Base-by-base conservation (phyloP, 2,113 vertebrate species). In the Hippocampus guttulatus region DNA sequence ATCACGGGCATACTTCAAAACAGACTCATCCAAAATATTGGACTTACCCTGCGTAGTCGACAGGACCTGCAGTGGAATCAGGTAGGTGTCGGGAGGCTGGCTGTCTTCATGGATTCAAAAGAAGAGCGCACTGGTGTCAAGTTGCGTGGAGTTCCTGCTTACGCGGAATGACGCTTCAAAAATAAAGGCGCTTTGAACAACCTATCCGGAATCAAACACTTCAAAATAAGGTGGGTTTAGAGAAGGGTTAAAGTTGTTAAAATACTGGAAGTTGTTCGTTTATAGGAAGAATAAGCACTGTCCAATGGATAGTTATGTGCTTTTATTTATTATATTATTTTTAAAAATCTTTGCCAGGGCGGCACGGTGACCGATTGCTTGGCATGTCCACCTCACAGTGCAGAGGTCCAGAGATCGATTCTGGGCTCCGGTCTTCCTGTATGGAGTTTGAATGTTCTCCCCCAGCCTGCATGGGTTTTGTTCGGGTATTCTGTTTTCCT, bases 41-140 rank as follows among this genome's bases (percentile, higher is more conserved):
- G 16, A 41, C 30, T 55, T 57, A 68, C 67, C 66, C 54, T 30
- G 8, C 23, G 21, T 40, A 25, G n/a, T 25, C 55, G 23, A 58
- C 55, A 25, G 12, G 55, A 45, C 33, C 43, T 27, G 43, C 52
- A 14, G 67, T 21, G 15, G 67, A 23, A 5, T 55, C 67, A 57
- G 51, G 67, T 40, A 38, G n/a, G 20, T 41, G 5, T 41, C n/a
- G 21, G 30, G 49, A 54, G 49, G n/a, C 51, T 1, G 30, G 2
- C 30, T 30, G 8, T 52, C 52, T 54, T 68, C 66, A 54, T 38
- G n/a, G 38, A 41, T 25, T 2, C 41, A 25, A 23, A 45, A 45
- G 11, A 45, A 2, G 12, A 65, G 64, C 43, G 43, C 52, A 68
- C 67, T 52, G 51, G 52, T 57, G 67, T 68, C 67, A 68, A 68